Evolutionary conservation across 2,113 vertebrate genomes (phyloP).

Genomic region (Dipodomys ordii): DNA sequence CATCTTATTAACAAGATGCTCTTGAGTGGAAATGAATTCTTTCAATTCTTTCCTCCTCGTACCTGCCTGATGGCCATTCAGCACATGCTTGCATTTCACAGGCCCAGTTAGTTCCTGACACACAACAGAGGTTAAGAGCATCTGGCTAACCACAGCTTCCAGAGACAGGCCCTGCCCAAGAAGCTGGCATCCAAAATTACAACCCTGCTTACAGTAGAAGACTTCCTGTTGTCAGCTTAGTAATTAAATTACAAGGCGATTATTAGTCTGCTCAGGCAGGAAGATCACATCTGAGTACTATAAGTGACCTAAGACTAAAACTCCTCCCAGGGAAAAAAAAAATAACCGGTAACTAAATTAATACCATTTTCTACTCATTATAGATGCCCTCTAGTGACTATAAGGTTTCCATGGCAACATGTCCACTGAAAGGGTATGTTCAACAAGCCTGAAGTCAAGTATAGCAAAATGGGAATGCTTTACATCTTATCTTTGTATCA

Average conservation of each 20-base stretch:
- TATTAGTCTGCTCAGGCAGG: slow-evolving; percentile 67
- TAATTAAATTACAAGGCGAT: slow-evolving; percentile 79
- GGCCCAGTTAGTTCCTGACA: background rate
- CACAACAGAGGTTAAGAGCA: background rate
- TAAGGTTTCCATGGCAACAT: slow-evolving; percentile 85
- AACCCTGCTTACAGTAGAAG: background rate
- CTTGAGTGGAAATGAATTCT: background rate
- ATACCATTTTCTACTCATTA: slow-evolving; percentile 79
- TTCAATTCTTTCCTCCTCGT: background rate
- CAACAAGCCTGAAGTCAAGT: slow-evolving; percentile 80
- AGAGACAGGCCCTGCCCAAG: background rate
- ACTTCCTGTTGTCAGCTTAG: slow-evolving; percentile 39
- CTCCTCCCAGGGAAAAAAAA: slow-evolving; percentile 44
- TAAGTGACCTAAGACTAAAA: slow-evolving; percentile 57
- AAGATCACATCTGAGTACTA: slow-evolving; percentile 60
- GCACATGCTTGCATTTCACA: accelerated
- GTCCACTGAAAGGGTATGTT: slow-evolving; percentile 71
- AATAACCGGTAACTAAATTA: slow-evolving; percentile 76
- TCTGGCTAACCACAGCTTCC: slow-evolving; percentile 49
- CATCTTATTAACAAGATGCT: background rate
- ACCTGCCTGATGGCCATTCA: background rate
- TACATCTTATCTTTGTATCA: slow-evolving; percentile 58
- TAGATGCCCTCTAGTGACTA: slow-evolving; percentile 78
- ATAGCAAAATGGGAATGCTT: slow-evolving; percentile 72
- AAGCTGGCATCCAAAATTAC: slow-evolving; percentile 48